phyloP scores from a whole-genome alignment of 2,888 invertebrate species.

The Nemotelus pantherinus region DNA sequence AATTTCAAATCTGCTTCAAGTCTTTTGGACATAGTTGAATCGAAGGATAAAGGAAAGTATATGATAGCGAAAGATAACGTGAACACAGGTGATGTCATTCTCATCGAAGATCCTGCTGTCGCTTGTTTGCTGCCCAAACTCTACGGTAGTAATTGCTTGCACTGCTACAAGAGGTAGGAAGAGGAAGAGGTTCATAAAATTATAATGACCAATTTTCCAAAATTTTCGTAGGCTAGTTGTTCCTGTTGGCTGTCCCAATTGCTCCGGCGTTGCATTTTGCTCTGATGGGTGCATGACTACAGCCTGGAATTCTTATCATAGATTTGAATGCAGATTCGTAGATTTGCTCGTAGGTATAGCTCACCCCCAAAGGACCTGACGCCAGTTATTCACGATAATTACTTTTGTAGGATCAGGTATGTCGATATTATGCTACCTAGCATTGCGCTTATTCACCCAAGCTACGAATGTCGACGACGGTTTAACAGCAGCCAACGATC shows the following conservation, averaged over 20 bases:
- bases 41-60: slow-evolving; percentile 74
- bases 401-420: slow-evolving; percentile 74
- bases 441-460: slow-evolving; percentile 81
- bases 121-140: slow-evolving; percentile 77
- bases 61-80: slow-evolving; percentile 70
- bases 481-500: slow-evolving; percentile 63
- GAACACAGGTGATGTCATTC: slow-evolving; percentile 76
- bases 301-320: slow-evolving; percentile 75
- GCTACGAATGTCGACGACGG: slow-evolving; percentile 65
- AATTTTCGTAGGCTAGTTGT: slow-evolving; percentile 67
- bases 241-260: slow-evolving; percentile 77
- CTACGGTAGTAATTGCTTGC: slow-evolving; percentile 82
- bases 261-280: slow-evolving; percentile 83
- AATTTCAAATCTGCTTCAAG: slow-evolving; percentile 70
- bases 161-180: slow-evolving; percentile 78
- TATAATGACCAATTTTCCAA: not conserved
- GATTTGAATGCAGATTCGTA: slow-evolving; percentile 78
- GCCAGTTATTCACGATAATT: not conserved
- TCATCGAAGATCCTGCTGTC: slow-evolving; percentile 78
- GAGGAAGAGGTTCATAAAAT: slow-evolving; percentile 5
- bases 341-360: slow-evolving; percentile 76
- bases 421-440: slow-evolving; percentile 80
- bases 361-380: not conserved
- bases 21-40: slow-evolving; percentile 69
- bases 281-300: slow-evolving; percentile 71